Base-by-base conservation (phyloP, 1,140 invertebrate species). In the Nautilus pompilius region DNA sequence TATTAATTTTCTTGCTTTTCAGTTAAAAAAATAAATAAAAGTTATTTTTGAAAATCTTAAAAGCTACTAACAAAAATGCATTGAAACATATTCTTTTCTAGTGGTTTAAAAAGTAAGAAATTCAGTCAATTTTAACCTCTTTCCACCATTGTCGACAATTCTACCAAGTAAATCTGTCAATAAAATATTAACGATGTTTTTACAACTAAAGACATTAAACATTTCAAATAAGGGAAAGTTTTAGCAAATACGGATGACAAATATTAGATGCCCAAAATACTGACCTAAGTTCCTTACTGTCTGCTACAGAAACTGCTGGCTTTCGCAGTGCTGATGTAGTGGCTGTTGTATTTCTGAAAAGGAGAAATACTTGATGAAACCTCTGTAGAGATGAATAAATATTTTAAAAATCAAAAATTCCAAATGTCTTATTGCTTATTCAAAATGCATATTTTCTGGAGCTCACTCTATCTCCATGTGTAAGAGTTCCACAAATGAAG, bases 401-500 rank as follows among this genome's bases (percentile, higher is more conserved):
- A 48, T 20, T 28, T 60, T 20, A 28, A 46, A 48, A 32, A 57
- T 55, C 22, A 54, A 53, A 22, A 41, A 13, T 17, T 20, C 29
- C 20, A 51, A 30, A 60, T 49, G n/a, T 29, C 4, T 3, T 26
- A 15, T 22, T 36, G n/a, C 3, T 3, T 17, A 36, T 8, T n/a
- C 32, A 61, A 24, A 20, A 22, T 36, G 24, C n/a, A 51, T 53
- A 48, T 41, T 60, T 24, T 17, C 0, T 13, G 4, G 20, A 36
- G 76, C 87, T 81, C 86, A 91, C 86, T 97, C 94, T 56, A 96
- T 93, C 87, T 98, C 95, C 83, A 97, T 90, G 77, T 94, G 93
- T 56, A 99, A 84, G 54, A 98, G 85, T 80, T 98, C 93, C 32
- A 96, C 88, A 81, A 98, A 93, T 2, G 91, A 89, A 60, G 87